A percentile compares a stretch with the other conserved stretches of the same genome.
phyloP scores from a whole-genome alignment of 2,888 invertebrate species.

The Invenusta paracnida region DNA sequence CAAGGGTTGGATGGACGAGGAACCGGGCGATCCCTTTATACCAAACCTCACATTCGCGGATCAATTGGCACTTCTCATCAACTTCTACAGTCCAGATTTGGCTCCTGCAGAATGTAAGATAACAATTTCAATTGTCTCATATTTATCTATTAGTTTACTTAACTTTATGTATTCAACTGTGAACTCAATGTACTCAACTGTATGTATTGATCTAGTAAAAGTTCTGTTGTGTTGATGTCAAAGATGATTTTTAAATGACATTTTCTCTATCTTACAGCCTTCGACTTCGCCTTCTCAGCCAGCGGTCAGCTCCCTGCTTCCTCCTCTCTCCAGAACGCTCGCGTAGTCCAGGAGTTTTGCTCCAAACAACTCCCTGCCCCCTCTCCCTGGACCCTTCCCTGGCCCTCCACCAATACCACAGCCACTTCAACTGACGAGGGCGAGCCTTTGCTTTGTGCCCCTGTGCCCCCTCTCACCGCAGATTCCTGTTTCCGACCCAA shows the following conservation, averaged over 20 bases:
- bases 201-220: too few relatives aligned
- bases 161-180: too few relatives aligned
- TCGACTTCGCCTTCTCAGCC: not conserved
- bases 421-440: not conserved
- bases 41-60: not conserved
- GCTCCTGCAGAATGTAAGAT: not conserved
- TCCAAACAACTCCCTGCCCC: not conserved
- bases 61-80: not conserved
- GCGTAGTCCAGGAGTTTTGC: not conserved
- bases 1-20: not conserved
- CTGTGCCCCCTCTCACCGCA: not conserved
- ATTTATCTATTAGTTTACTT: not conserved
- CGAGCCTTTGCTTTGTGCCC: not conserved
- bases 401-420: not conserved
- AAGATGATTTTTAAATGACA: too few relatives aligned
- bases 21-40: not conserved
- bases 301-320: not conserved
- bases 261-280: conserved; percentile 1
- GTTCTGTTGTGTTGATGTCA: too few relatives aligned
- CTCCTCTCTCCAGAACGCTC: not conserved
- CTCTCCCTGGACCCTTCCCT: not conserved
- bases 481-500: not conserved
- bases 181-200: too few relatives aligned
- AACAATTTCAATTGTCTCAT: not conserved
- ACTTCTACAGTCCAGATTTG: conserved; percentile 9